These are phyloP conservation scores for Orthonevra nobilis DNA, from an alignment of 2,888 invertebrate species.

Conservation along the genomic window DNA sequence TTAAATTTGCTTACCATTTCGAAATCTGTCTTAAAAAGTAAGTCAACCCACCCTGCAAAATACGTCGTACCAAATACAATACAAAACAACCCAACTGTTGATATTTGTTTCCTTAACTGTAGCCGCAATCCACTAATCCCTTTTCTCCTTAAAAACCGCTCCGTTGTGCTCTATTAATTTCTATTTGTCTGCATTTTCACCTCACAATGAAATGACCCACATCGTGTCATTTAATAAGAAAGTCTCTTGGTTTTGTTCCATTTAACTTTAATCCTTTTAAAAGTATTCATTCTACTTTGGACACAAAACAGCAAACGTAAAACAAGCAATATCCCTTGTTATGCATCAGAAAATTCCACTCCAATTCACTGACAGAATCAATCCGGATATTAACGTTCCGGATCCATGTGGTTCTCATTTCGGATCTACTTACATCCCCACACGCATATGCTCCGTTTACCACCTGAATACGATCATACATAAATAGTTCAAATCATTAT, in stretches of 20 bases:
- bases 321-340: conserved; percentile 54
- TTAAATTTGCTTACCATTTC: too few relatives aligned
- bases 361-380: conserved; percentile 60
- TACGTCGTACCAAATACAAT: too few relatives aligned
- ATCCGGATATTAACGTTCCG: conserved; percentile 67
- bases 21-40: too few relatives aligned
- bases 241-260: conserved; percentile 42
- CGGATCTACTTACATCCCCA: neutral
- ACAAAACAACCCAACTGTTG: too few relatives aligned
- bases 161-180: conserved; percentile 37
- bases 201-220: conserved; percentile 32
- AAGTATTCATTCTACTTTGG: conserved; percentile 28
- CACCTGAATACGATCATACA: neutral
- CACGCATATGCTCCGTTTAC: too few relatives aligned
- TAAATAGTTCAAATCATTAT: conserved; percentile 1
- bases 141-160: conserved; percentile 7
- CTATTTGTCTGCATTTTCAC: conserved; percentile 14
- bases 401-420: conserved; percentile 50
- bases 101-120: too few relatives aligned
- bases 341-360: conserved; percentile 56
- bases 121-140: conserved; percentile 4
- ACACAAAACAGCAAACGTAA: conserved; percentile 20
- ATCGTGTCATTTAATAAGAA: conserved; percentile 21
- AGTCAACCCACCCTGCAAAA: too few relatives aligned
- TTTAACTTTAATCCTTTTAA: conserved; percentile 55